Evolutionary conservation across 2,113 vertebrate species (phyloP).

Genomic region (Hippocampus comes): DNA sequence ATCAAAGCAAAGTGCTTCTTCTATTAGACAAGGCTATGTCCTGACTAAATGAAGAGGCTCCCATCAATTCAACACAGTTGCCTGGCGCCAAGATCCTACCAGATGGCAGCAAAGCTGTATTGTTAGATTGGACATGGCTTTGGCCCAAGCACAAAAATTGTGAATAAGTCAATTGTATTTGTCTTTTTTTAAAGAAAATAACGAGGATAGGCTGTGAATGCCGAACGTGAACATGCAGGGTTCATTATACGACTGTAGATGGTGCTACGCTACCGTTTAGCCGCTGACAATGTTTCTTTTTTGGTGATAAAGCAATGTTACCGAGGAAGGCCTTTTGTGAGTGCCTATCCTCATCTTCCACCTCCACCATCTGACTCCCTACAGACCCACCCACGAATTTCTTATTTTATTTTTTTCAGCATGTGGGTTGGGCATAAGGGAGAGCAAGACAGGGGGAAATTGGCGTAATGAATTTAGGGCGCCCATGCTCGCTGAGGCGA

Average conservation of each 20-base stretch:
- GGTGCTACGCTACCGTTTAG: neutral
- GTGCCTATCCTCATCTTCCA: constrained; percentile 31
- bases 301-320: neutral
- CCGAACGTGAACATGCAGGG: neutral
- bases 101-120: too few species aligned
- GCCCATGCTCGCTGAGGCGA: constrained; percentile 77
- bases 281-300: neutral
- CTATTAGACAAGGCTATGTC: too few species aligned
- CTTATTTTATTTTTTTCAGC: constrained; percentile 28
- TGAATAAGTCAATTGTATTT: too few species aligned
- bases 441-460: constrained; percentile 77
- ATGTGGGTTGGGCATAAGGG: constrained; percentile 56
- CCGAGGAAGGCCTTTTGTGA: constrained; percentile 16
- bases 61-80: too few species aligned
- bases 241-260: neutral
- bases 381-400: constrained; percentile 54
- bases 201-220: neutral
- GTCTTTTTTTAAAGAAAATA: neutral
- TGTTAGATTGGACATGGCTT: too few species aligned
- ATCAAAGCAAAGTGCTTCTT: too few species aligned
- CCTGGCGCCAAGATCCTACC: too few species aligned
- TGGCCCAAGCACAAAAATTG: too few species aligned
- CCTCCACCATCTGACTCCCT: constrained; percentile 68
- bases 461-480: constrained; percentile 85
- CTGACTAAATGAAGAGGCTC: too few species aligned